A percentile compares a stretch with the other conserved stretches of the same genome.
Evolutionary conservation across 2,113 vertebrate species (phyloP).

Genomic region (Periophthalmus modestus): DNA sequence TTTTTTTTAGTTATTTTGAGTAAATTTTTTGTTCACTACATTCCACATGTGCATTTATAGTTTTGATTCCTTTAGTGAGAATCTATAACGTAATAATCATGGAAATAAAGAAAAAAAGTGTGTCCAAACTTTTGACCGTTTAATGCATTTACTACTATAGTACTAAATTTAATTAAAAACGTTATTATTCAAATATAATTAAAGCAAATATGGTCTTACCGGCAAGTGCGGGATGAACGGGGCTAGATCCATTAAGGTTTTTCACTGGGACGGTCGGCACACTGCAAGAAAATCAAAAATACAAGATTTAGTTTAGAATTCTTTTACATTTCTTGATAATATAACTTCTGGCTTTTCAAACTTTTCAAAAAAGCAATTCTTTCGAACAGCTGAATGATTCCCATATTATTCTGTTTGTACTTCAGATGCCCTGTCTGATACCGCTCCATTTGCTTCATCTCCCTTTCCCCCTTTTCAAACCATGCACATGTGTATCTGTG

Average conservation of each 20-base stretch:
- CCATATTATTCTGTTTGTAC: not conserved
- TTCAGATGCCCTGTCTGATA: not conserved
- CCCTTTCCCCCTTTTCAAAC: too few relatives aligned
- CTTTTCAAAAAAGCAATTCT: too few relatives aligned
- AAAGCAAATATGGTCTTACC: constrained; percentile 70
- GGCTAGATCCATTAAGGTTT: constrained; percentile 90
- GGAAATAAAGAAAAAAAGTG: too few relatives aligned
- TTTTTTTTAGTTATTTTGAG: too few relatives aligned
- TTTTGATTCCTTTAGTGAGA: too few relatives aligned
- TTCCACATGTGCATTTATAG: too few relatives aligned
- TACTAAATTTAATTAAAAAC: not conserved
- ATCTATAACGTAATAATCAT: too few relatives aligned
- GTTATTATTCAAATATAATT: not conserved
- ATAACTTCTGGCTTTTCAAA: not conserved
- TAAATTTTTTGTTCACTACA: too few relatives aligned
- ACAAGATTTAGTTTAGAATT: not conserved
- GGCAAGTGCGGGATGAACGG: constrained; percentile 89
- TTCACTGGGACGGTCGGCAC: constrained; percentile 94
- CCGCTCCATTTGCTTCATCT: too few relatives aligned
- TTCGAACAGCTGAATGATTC: not conserved
- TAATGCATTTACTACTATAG: too few relatives aligned
- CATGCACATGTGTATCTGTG: too few relatives aligned
- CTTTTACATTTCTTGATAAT: not conserved
- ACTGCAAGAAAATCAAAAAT: constrained; percentile 62
- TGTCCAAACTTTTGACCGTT: too few relatives aligned